These are phyloP conservation scores for Gastracanthus pulcherrimus DNA, from an alignment of 2,888 invertebrate genomes.

Conservation along the genomic window DNA sequence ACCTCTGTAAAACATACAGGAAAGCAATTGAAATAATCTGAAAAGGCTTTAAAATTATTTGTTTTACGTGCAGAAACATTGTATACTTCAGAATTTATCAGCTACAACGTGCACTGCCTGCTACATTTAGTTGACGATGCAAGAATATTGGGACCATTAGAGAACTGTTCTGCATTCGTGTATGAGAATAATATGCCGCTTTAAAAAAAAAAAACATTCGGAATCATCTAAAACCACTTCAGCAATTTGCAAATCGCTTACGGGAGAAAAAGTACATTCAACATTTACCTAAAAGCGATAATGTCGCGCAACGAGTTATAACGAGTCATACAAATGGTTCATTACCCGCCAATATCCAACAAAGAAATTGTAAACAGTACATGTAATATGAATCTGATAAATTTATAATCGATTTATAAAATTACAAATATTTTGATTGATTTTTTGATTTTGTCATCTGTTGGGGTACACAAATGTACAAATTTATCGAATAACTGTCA, in stretches of 20 bases:
- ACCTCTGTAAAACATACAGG: not conserved
- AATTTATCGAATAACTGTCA: not conserved
- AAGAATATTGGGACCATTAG: not conserved
- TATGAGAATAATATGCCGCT: slow-evolving; percentile 26
- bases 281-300: not conserved
- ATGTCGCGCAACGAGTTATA: not conserved
- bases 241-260: slow-evolving; percentile 16
- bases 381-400: not conserved
- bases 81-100: slow-evolving; percentile 1
- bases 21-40: not conserved
- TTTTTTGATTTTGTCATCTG: not conserved
- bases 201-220: slow-evolving; percentile 7
- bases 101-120: slow-evolving; percentile 7
- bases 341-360: not conserved
- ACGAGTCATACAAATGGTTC: not conserved
- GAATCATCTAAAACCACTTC: slow-evolving; percentile 1
- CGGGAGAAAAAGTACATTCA: not conserved
- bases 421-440: not conserved
- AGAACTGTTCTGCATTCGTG: not conserved
- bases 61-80: not conserved
- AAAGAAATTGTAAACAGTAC: not conserved
- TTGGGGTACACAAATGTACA: slow-evolving; percentile 7
- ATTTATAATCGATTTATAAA: slow-evolving; percentile 6
- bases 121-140: slow-evolving; percentile 18
- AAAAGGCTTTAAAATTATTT: not conserved